Percentiles rank a stretch among this genome's conserved stretches.
Conservation (phyloP, 2,888 invertebrate species). For the Neelides folsomi region DNA sequence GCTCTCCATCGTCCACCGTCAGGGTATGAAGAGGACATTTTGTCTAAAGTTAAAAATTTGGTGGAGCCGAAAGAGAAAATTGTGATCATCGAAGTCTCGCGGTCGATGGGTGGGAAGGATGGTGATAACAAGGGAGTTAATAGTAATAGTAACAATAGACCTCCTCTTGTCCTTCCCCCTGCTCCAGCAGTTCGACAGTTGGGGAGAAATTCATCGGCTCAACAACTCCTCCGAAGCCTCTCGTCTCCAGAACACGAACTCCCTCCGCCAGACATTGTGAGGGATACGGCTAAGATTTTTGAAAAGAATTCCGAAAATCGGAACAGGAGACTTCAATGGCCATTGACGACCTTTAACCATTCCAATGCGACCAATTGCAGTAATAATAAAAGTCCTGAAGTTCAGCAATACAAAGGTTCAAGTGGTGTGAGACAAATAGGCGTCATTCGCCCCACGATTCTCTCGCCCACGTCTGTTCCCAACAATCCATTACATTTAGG, state of each 20-base stretch:
- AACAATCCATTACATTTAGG: too few species aligned
- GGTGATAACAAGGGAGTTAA: conserved; percentile 6
- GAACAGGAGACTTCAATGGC: background rate
- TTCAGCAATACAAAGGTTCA: background rate
- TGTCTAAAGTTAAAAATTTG: conserved; percentile 32
- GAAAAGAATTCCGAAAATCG: conserved; percentile 44
- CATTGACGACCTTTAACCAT: background rate
- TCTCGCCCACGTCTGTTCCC: conserved; percentile 13
- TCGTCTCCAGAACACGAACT: conserved; percentile 51
- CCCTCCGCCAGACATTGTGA: conserved; percentile 79
- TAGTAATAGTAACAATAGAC: conserved; percentile 3
- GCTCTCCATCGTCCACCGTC: conserved; percentile 43
- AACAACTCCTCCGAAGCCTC: conserved; percentile 11
- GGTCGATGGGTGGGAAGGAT: conserved; percentile 1
- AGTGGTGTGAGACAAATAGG: conserved; percentile 40
- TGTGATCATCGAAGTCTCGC: conserved; percentile 32
- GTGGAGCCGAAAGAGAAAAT: conserved; percentile 33
- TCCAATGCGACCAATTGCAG: conserved; percentile 5
- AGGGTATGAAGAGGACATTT: conserved; percentile 27
- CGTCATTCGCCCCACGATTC: conserved; percentile 42
- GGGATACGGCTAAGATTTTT: conserved; percentile 69
- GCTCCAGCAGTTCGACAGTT: conserved; percentile 5
- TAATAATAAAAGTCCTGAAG: conserved; percentile 2
- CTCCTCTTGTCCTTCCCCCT: conserved; percentile 5
- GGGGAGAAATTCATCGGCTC: conserved; percentile 2